Evolutionary conservation across 2,888 invertebrate genomes (phyloP).

Genomic region (Drosophila picticornis): DNA sequence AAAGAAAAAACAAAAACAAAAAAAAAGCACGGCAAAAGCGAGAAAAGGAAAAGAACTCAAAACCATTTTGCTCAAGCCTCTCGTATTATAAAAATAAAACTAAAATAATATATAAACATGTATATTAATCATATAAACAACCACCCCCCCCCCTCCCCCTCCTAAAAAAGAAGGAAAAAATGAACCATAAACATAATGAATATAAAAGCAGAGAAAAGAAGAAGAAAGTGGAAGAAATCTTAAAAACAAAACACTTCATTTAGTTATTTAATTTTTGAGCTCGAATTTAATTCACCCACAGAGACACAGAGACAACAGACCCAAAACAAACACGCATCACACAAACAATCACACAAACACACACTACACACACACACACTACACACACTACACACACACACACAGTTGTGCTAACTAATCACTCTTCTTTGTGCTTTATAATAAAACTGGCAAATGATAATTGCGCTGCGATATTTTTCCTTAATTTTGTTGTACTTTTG

Average conservation of each 20-base stretch:
- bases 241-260: slow-evolving; percentile 31
- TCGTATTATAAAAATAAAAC: slow-evolving; percentile 35
- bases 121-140: slow-evolving; percentile 24
- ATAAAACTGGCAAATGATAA: slow-evolving; percentile 26
- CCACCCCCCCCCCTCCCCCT: no score
- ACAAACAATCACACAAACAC: slow-evolving; percentile 2
- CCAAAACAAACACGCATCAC: slow-evolving; percentile 33
- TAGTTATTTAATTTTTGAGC: slow-evolving; percentile 58
- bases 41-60: slow-evolving; percentile 25
- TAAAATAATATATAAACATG: slow-evolving; percentile 26
- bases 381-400: neutral
- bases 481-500: slow-evolving; percentile 33
- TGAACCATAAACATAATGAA: slow-evolving; percentile 24
- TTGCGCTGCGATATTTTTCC: slow-evolving; percentile 27
- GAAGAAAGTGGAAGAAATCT: slow-evolving; percentile 14
- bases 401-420: slow-evolving; percentile 1
- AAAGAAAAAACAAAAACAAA: slow-evolving; percentile 36
- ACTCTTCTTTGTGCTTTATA: slow-evolving; percentile 29
- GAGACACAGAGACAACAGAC: slow-evolving; percentile 36
- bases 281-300: slow-evolving; percentile 75
- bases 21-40: slow-evolving; percentile 16
- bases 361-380: slow-evolving; percentile 5
- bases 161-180: neutral
- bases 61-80: slow-evolving; percentile 64
- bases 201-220: slow-evolving; percentile 8